phyloP scores from a whole-genome alignment of 1,140 invertebrate species.

The Galleria mellonella region DNA sequence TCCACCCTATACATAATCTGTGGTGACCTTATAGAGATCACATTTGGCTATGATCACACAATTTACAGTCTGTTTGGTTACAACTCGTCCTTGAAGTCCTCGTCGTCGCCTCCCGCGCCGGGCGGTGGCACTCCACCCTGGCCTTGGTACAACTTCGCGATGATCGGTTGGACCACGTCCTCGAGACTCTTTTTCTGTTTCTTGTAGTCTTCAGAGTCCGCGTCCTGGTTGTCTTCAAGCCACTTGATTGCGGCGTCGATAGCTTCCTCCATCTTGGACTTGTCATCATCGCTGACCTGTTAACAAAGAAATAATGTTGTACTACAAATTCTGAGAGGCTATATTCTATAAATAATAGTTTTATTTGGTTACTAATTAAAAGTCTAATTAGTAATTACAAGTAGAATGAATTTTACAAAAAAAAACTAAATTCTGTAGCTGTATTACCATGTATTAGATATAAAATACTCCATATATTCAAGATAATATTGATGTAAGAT shows the following conservation, averaged over 20 bases:
- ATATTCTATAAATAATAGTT: too few species aligned
- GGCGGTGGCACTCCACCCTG: constrained; percentile 85
- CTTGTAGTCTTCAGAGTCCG: constrained; percentile 95
- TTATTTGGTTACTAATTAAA: too few species aligned
- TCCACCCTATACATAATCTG: constrained; percentile 17
- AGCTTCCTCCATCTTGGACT: constrained; percentile 95
- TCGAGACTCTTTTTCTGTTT: constrained; percentile 98
- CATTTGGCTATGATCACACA: constrained; percentile 53
- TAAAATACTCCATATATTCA: too few species aligned
- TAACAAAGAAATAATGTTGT: constrained; percentile 24
- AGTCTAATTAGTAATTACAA: too few species aligned
- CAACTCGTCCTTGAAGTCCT: constrained; percentile 91
- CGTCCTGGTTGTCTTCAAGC: constrained; percentile 97
- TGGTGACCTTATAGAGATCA: constrained; percentile 40
- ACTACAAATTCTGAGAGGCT: too few species aligned
- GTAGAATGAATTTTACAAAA: too few species aligned
- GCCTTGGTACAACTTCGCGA: constrained; percentile 96
- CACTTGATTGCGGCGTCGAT: constrained; percentile 99
- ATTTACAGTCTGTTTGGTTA: constrained; percentile 75
- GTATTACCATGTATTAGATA: too few species aligned
- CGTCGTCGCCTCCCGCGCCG: constrained; percentile 80
- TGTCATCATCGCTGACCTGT: constrained; percentile 89
- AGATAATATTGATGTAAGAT: too few species aligned
- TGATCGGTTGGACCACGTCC: constrained; percentile 97
- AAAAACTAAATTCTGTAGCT: too few species aligned